These are phyloP conservation scores for Metallyticus violacea DNA, from an alignment of 2,888 invertebrate species.

Conservation along the genomic window DNA sequence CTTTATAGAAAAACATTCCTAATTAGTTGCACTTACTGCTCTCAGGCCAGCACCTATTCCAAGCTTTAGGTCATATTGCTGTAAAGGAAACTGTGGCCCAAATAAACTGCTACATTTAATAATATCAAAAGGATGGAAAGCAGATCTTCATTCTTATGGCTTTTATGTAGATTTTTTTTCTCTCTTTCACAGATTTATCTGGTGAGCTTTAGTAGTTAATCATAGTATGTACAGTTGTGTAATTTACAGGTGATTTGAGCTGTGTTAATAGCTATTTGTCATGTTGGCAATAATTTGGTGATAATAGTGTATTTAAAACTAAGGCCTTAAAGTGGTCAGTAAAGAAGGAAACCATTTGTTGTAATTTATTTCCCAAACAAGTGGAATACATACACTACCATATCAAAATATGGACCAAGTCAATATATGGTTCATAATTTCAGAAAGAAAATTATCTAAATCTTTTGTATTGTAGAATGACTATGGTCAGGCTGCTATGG, in stretches of 20 bases:
- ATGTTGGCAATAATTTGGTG: constrained; percentile 3
- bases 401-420: background rate
- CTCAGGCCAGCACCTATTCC: too few relatives aligned
- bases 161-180: background rate
- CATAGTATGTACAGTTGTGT: background rate
- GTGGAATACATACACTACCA: background rate
- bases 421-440: background rate
- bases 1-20: too few relatives aligned
- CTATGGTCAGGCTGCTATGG: too few relatives aligned
- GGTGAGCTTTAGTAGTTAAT: background rate
- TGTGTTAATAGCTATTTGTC: background rate
- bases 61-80: constrained; percentile 25
- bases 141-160: background rate
- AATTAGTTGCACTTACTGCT: background rate
- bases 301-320: background rate
- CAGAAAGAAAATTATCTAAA: background rate
- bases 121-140: constrained; percentile 19
- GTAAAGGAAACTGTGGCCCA: constrained; percentile 21
- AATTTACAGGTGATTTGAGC: background rate
- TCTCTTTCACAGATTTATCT: background rate
- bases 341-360: background rate
- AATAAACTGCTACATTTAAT: constrained; percentile 28
- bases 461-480: background rate
- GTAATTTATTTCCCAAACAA: background rate
- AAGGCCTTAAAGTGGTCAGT: background rate